phyloP scores from a whole-genome alignment of 92 coral and sea anemone species.

The Siderastrea radians region DNA sequence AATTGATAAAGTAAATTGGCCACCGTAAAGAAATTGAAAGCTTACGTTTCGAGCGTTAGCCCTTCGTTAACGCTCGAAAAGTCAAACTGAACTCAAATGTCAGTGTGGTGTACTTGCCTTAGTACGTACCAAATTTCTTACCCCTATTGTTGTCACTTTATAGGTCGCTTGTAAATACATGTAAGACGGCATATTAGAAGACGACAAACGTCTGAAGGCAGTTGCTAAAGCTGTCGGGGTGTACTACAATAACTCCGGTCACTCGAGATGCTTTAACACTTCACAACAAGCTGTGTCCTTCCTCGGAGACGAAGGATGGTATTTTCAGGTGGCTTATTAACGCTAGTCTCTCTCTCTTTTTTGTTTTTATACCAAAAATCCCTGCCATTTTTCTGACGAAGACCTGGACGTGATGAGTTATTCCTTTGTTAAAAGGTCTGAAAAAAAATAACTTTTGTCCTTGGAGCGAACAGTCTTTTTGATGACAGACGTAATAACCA shows the following conservation, averaged over 20 bases:
- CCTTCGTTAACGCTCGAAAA: no score
- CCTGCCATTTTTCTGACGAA: not conserved
- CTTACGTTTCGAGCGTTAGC: no score
- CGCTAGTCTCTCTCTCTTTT: not conserved
- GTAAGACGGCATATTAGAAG: conserved; percentile 77
- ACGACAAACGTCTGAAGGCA: conserved; percentile 75
- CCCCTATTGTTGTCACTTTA: not conserved
- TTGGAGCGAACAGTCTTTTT: no score
- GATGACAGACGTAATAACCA: no score
- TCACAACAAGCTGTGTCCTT: conserved; percentile 94
- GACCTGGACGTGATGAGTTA: no score
- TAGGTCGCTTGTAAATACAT: conserved; percentile 88
- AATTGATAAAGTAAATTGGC: no score
- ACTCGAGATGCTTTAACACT: conserved; percentile 89
- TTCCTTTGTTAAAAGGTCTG: no score
- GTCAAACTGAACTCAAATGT: no score
- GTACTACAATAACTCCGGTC: conserved; percentile 91
- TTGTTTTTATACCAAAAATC: not conserved
- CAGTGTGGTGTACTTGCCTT: no score
- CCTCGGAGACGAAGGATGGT: conserved; percentile 98
- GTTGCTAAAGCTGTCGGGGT: conserved; percentile 89
- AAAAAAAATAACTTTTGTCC: no score
- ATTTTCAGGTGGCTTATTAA: conserved; percentile 79
- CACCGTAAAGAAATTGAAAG: no score
- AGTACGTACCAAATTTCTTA: no score